Conservation (phyloP, 2,113 vertebrate species). For the Pipra filicauda region DNA sequence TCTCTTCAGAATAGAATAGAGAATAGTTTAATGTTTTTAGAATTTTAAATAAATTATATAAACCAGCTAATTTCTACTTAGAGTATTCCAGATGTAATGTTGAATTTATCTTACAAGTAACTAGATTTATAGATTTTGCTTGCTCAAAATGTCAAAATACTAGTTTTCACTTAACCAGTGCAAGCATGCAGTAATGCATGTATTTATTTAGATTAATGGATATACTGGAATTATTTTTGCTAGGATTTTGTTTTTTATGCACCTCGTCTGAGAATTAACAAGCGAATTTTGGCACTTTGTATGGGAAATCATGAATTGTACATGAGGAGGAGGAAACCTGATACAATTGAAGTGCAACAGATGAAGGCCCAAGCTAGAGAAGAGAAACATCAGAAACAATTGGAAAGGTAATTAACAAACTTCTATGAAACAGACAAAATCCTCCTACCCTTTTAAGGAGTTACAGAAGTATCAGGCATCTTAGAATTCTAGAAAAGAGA, state of each 20-base stretch:
- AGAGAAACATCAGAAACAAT: slow-evolving; percentile 97
- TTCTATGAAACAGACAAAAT: neutral
- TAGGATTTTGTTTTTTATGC: slow-evolving; percentile 99
- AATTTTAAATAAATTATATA: neutral
- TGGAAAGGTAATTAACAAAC: slow-evolving; percentile 85
- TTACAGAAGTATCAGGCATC: neutral
- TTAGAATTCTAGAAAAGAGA: neutral
- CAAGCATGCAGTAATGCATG: neutral
- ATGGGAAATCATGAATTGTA: slow-evolving; percentile 99
- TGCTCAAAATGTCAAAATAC: neutral
- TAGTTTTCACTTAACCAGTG: neutral
- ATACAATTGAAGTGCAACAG: slow-evolving; percentile 98
- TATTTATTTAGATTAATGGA: neutral
- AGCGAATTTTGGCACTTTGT: slow-evolving; percentile 93
- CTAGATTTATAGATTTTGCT: neutral
- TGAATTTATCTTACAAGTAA: neutral
- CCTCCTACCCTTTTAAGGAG: neutral
- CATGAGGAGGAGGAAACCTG: slow-evolving; percentile 96
- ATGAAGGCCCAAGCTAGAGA: slow-evolving; percentile 98
- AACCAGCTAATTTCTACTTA: neutral
- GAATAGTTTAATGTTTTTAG: neutral
- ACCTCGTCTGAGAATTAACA: slow-evolving; percentile 96
- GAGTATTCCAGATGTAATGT: neutral
- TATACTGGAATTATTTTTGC: slow-evolving; percentile 2
- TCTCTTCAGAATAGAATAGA: neutral